Base-by-base conservation (phyloP, 2,113 vertebrate genomes). In the Stercorarius parasiticus region DNA sequence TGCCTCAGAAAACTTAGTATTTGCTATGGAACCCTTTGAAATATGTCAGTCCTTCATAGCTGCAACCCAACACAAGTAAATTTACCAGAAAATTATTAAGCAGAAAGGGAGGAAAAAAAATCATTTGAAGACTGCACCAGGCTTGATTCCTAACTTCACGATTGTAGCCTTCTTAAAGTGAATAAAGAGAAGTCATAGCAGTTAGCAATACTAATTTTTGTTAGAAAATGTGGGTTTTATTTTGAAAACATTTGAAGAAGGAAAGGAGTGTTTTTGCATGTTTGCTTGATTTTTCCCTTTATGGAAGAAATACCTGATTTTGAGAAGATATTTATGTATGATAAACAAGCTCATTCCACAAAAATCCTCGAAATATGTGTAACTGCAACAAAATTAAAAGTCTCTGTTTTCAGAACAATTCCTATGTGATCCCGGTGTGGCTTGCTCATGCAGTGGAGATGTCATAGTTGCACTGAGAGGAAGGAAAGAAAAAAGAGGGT, bases 231-330 rank as follows among this genome's bases (percentile, higher is more conserved):
- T 49, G 7, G 5, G 19, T 56, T 85, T 88, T 56, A 26, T 38
- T 88, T 86, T 81, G 23, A 62, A 77, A 88, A 73, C 0, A 38
- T 38, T 56, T 72, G 72, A 74, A 11, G 18, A 56, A 85, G 92
- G 5, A 43, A 69, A 70, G 2, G 5, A 61, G 12, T 23, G 6
- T 0, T 5, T 59, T 49, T 34, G 4, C 2, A 29, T 40, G 0
- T 52, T 84, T 82, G 7, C 7, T 18, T 69, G 18, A 2, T 45
- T 77, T 70, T 81, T 32, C 16, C 12, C 11, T 61, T 73, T 47
- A 62, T 42, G 27, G 4, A 88, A 73, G 20, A 83, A 66, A 15
- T 19, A 64, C 1, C 4, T 45, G 21, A 53, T 53, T 92, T 86
- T 66, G 11, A 71, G 45, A 66, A 78, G 23, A 34, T 42, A 77